These are phyloP conservation scores for Balaeniceps rex DNA, from an alignment of 2,113 vertebrate genomes.

Conservation along the genomic window DNA sequence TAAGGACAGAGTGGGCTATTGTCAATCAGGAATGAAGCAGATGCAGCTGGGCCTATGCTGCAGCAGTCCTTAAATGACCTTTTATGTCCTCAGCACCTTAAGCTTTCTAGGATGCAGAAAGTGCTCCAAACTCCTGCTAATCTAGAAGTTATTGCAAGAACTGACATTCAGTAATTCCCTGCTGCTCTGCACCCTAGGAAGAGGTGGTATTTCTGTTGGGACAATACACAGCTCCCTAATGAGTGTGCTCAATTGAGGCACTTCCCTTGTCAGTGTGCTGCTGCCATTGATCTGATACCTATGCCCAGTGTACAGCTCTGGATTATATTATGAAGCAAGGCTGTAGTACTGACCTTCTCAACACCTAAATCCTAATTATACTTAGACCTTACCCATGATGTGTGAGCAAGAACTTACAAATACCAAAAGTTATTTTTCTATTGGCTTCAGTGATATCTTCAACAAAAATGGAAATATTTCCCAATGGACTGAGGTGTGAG, in stretches of 20 bases:
- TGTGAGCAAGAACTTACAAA: neutral
- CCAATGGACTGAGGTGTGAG: neutral
- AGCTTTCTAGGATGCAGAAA: neutral
- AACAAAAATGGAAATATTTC: neutral
- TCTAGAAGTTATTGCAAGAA: neutral
- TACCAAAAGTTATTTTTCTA: neutral
- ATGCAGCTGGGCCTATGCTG: neutral
- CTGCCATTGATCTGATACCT: neutral
- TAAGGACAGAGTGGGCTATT: neutral
- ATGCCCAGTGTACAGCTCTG: neutral
- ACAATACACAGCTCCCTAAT: neutral
- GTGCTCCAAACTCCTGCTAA: neutral
- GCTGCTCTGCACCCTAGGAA: neutral
- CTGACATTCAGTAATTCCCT: neutral
- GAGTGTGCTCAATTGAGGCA: neutral
- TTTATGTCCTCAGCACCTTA: neutral
- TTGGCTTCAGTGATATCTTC: neutral
- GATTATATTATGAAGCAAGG: neutral
- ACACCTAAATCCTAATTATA: neutral
- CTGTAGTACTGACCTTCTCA: neutral
- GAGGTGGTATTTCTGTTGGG: neutral
- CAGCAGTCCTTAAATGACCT: neutral
- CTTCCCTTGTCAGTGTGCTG: neutral
- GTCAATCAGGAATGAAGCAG: neutral
- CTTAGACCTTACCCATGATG: neutral